Evolutionary conservation across 2,888 invertebrate genomes (phyloP).

Genomic region (Coenonympha arcania): DNA sequence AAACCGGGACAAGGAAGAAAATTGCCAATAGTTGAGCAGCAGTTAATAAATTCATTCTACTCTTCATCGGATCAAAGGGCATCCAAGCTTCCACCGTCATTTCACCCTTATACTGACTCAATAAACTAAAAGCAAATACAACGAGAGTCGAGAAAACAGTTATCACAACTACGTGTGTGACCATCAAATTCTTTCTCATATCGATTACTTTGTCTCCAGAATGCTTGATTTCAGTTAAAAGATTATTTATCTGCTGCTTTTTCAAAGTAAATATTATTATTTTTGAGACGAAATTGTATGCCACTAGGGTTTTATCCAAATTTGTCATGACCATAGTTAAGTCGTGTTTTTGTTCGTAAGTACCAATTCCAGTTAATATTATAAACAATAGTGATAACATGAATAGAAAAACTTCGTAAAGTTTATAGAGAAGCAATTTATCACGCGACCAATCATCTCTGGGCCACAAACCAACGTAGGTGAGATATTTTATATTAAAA

Average conservation of each 20-base stretch:
- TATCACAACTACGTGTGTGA: slow-evolving; percentile 35
- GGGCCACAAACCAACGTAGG: slow-evolving; percentile 54
- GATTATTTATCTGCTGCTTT: slow-evolving; percentile 36
- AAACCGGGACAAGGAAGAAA: slow-evolving; percentile 39
- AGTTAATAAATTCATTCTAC: slow-evolving; percentile 37
- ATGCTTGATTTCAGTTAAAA: slow-evolving; percentile 44
- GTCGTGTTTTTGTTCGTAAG: slow-evolving; percentile 38
- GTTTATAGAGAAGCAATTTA: slow-evolving; percentile 37
- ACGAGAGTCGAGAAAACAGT: slow-evolving; percentile 34
- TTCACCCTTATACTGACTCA: slow-evolving; percentile 43
- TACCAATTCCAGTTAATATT: slow-evolving; percentile 42
- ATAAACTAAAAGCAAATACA: slow-evolving; percentile 36
- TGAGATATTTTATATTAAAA: slow-evolving; percentile 51
- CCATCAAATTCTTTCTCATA: slow-evolving; percentile 42
- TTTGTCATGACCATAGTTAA: slow-evolving; percentile 39
- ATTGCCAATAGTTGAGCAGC: slow-evolving; percentile 40
- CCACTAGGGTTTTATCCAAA: slow-evolving; percentile 47
- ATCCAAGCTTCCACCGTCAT: slow-evolving; percentile 55
- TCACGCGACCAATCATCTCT: slow-evolving; percentile 33
- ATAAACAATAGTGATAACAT: slow-evolving; percentile 38
- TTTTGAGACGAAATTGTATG: slow-evolving; percentile 50
- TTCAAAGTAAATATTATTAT: slow-evolving; percentile 41
- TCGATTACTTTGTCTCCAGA: slow-evolving; percentile 48
- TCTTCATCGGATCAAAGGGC: slow-evolving; percentile 51
- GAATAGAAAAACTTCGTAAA: slow-evolving; percentile 41